Evolutionary conservation across 2,888 invertebrate species (phyloP).

Genomic region (Carpatolechia fugitivella): DNA sequence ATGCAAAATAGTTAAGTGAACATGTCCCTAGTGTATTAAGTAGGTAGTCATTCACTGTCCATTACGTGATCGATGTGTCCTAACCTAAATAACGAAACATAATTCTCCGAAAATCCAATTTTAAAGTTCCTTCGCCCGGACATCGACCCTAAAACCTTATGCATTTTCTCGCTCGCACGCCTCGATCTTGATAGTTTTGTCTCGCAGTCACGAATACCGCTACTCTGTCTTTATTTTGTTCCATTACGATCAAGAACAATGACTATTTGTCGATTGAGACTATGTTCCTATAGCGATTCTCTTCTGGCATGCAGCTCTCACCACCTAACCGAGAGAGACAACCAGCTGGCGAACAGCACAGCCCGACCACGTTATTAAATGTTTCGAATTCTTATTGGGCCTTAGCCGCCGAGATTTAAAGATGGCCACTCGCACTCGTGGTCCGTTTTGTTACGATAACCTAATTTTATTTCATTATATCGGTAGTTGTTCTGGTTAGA

Average conservation of each 20-base stretch:
- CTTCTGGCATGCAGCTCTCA: slow-evolving; percentile 39
- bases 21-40: too few species aligned
- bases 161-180: slow-evolving; percentile 53
- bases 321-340: slow-evolving; percentile 49
- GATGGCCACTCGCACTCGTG: slow-evolving; percentile 73
- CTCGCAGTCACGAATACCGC: slow-evolving; percentile 77
- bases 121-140: slow-evolving; percentile 71
- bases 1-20: too few species aligned
- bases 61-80: slow-evolving; percentile 50
- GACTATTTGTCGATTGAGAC: slow-evolving; percentile 64
- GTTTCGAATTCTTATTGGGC: slow-evolving; percentile 73
- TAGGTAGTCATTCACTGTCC: slow-evolving; percentile 31
- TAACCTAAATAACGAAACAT: slow-evolving; percentile 54
- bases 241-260: slow-evolving; percentile 78
- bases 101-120: slow-evolving; percentile 70
- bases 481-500: slow-evolving; percentile 66
- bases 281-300: slow-evolving; percentile 60
- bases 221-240: slow-evolving; percentile 77
- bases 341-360: slow-evolving; percentile 32
- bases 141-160: slow-evolving; percentile 76
- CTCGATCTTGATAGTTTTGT: slow-evolving; percentile 47
- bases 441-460: slow-evolving; percentile 75
- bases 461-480: slow-evolving; percentile 70
- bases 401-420: slow-evolving; percentile 62
- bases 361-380: slow-evolving; percentile 44